These are phyloP conservation scores for Boleophthalmus pectinirostris DNA, from an alignment of 2,113 vertebrate genomes.

Conservation along the genomic window DNA sequence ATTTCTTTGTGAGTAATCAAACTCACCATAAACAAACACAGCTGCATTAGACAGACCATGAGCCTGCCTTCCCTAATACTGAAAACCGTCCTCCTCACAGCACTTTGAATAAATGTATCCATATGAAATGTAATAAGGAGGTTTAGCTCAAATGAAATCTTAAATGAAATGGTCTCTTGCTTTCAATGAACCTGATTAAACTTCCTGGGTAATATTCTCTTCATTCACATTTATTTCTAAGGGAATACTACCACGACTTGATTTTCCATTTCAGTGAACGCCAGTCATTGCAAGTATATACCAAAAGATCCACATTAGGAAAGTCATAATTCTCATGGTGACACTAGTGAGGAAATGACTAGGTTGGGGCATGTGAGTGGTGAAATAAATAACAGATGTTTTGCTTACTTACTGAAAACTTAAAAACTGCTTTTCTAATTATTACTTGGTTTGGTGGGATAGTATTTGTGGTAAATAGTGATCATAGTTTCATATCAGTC, in stretches of 20 bases:
- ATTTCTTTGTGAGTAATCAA: neutral
- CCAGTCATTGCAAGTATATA: neutral
- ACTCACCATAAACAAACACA: neutral
- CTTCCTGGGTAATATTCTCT: conserved; percentile 3
- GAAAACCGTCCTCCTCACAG: neutral
- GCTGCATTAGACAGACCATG: neutral
- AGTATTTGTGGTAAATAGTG: too few species aligned
- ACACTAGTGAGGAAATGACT: neutral
- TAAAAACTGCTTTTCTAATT: neutral
- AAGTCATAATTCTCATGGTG: neutral
- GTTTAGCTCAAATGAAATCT: conserved; percentile 14
- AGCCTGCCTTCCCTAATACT: neutral
- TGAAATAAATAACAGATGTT: neutral
- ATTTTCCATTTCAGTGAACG: conserved; percentile 17
- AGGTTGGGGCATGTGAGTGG: neutral
- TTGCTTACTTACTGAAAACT: neutral
- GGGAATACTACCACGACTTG: neutral
- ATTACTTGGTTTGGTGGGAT: too few species aligned
- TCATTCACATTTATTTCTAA: conserved; percentile 24
- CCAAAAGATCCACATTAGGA: conserved; percentile 6
- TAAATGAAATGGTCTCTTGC: conserved; percentile 20
- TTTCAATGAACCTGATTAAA: conserved; percentile 18
- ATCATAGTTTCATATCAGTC: too few species aligned
- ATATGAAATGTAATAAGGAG: neutral
- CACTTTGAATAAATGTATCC: neutral